Evolutionary conservation across 2,113 vertebrate species (phyloP).

Genomic region (Tragulus kanchil): DNA sequence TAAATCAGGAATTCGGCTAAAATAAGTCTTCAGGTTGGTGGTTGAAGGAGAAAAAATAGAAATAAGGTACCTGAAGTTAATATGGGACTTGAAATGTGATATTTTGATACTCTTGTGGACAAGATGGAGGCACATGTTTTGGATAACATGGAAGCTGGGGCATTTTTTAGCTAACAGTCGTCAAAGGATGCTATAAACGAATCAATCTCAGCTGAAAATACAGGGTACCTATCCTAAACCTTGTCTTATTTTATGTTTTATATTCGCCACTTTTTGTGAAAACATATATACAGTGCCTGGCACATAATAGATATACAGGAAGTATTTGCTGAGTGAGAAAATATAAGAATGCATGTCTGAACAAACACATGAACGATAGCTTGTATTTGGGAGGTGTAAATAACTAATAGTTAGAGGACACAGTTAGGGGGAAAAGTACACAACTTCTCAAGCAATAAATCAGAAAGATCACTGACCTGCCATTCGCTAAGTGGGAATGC

Average conservation of each 20-base stretch:
- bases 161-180: background rate
- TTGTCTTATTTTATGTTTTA: background rate
- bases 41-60: slow-evolving; percentile 2
- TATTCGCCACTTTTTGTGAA: background rate
- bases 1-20: slow-evolving; percentile 27
- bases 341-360: background rate
- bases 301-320: background rate
- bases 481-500: too few relatives aligned
- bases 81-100: background rate
- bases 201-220: background rate
- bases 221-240: background rate
- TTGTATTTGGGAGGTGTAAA: background rate
- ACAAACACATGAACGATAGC: background rate
- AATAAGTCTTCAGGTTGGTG: background rate
- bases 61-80: background rate
- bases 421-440: background rate
- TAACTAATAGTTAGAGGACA: background rate
- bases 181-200: background rate
- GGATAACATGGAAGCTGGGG: background rate
- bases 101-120: background rate
- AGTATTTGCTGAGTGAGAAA: background rate
- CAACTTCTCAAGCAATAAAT: background rate
- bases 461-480: background rate
- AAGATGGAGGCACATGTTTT: background rate
- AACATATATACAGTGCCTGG: background rate